Evolutionary conservation across 2,888 invertebrate species (phyloP).

Genomic region (Polymixis lichenea): DNA sequence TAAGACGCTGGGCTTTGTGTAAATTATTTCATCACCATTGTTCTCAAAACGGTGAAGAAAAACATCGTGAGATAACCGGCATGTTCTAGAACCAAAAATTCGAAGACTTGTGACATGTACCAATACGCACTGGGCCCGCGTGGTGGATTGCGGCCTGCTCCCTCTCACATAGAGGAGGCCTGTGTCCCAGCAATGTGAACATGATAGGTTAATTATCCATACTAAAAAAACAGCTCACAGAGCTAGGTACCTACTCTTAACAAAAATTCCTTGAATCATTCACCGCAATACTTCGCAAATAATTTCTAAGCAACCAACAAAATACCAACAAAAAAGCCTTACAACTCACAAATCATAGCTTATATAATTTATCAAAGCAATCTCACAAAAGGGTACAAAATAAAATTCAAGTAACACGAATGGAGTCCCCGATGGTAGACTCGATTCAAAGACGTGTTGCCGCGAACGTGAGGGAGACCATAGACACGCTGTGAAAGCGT

Average conservation of each 20-base stretch:
- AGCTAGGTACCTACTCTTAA: not conserved
- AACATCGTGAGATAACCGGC: too few relatives aligned
- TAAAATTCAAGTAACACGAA: conserved; percentile 57
- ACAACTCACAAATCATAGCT: conserved; percentile 45
- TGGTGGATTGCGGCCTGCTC: too few relatives aligned
- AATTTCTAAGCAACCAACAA: conserved; percentile 9
- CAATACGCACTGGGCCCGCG: too few relatives aligned
- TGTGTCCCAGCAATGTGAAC: too few relatives aligned
- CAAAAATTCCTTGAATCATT: not conserved
- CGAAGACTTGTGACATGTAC: too few relatives aligned
- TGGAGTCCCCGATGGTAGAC: conserved; percentile 45
- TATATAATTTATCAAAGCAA: conserved; percentile 60
- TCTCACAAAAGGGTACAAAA: conserved; percentile 55
- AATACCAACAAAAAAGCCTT: conserved; percentile 23
- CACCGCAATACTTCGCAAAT: not conserved
- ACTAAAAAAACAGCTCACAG: not conserved
- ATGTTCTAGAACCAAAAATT: too few relatives aligned
- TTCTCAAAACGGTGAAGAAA: too few relatives aligned
- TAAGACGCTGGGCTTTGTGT: too few relatives aligned
- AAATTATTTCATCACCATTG: too few relatives aligned
- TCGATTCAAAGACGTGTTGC: conserved; percentile 55
- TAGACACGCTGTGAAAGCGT: conserved; percentile 49
- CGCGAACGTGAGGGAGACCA: conserved; percentile 54
- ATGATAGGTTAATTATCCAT: too few relatives aligned
- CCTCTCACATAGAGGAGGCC: too few relatives aligned